Base-by-base conservation (phyloP, 2,797 vertebrate species). In the Tachyglossus aculeatus region DNA sequence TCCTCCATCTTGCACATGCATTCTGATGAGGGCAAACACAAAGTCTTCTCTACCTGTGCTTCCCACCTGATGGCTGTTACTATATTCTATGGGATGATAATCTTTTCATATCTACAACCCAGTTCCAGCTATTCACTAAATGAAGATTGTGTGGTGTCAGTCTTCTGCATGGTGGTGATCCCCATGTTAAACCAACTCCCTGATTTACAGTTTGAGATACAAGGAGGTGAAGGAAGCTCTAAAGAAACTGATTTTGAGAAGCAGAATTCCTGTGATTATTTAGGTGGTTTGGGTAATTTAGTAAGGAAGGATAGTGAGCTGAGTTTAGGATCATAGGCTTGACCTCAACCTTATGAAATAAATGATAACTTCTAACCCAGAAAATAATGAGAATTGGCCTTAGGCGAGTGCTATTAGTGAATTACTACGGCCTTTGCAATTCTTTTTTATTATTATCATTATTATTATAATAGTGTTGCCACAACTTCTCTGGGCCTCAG, bases 151-250 rank as follows among this genome's bases (percentile, higher is more conserved):
- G 22, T 82, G 19, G 58, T 78, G 52, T 82, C 77, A 15, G 66
- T 86, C 31, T 81, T 81, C 67, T 84, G 84, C 51, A 77, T 77
- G 0, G 64, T 84, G 5, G 4, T 82, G 54, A 86, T 80, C 2
- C 85, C 82, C 47, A 78, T 84, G 69, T 50, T 82, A 40, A 84
- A 84, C 41, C 82, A n/a, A n/a, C n/a, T n/a, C 80, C 19, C 44
- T 84, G 53, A 82, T 86, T 41, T 81, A 84, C 9, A 78, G 74
- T 2, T 74, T 86, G 12, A 61, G 64, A 2, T 84, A 86, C 69
- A 79, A 70, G 33, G 82, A 86, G 33, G 75, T 84, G 25, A 38
- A 34, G 3, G 61, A 14, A 2, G 70, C 82, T 27, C n/a, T 82
- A n/a, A n/a, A n/a, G n/a, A n/a, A n/a, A n/a, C n/a, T n/a, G n/a